Evolutionary conservation across 2,113 vertebrate genomes (phyloP), one percentile per base, ranked within the genome.

Genomic region (Misgurnus mizolepis): DNA sequence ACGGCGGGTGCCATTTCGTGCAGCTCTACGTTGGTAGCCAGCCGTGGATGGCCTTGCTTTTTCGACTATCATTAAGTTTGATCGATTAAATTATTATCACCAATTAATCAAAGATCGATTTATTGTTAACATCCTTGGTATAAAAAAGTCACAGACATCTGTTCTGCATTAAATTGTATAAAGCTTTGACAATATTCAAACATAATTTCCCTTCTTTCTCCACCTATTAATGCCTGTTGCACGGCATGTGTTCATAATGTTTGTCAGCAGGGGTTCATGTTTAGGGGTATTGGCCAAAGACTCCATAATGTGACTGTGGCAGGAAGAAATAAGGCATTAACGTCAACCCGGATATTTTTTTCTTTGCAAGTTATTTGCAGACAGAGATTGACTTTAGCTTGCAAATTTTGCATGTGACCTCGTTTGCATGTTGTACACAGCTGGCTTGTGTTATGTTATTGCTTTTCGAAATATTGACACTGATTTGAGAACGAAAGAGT

Each of bases 321-420:
- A 6, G 53, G 39, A 12, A 17, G 14, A 43, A 7, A 39, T 7
- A 7, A 15, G n/a, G 53, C 70, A 43, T 8, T 56, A 53, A 40
- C 40, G 22, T 72, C 69, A 53, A 49, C 68, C 14, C 14, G 15
- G 50, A 53, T 15, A 7, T 3, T 4, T 68, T 49, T 14, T 68
- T 76, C 50, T 50, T 3, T 41, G 34, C 66, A 27, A 2, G 18
- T 78, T 79, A 61, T 69, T 61, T 27, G 43, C 22, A 27, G 66
- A 10, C 6, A n/a, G 45, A 4, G n/a, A 73, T 45, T 9, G 18
- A 9, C 6, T 7, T 53, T 2, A n/a, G 76, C 27, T 66, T 76
- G 10, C 10, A 50, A 39, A 41, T 56, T 55, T 12, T 10, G 17
- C 15, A 56, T 78, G 39, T 15, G 4, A 8, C 4, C 39, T 43